A percentile compares a stretch with the other conserved stretches of the same genome.
Evolutionary conservation across 2,888 invertebrate species (phyloP).

Genomic region (Agonopterix subpropinquella): DNA sequence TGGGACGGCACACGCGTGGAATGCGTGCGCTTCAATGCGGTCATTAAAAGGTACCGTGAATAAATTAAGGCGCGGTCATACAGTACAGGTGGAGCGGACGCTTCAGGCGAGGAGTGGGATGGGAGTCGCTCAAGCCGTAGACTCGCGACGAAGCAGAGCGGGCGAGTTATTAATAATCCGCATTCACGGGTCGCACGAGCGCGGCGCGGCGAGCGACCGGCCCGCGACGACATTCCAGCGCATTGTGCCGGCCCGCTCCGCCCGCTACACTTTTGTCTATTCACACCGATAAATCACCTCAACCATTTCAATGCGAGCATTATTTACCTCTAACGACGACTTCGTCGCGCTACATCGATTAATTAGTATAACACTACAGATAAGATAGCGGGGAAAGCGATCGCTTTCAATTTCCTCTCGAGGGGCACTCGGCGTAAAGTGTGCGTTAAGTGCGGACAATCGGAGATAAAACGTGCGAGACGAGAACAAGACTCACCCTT

Average conservation of each 20-base stretch:
- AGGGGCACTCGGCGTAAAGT: conserved; percentile 74
- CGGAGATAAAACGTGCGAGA: conserved; percentile 75
- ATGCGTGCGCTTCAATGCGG: conserved; percentile 30
- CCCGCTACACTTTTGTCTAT: conserved; percentile 73
- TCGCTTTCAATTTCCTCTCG: conserved; percentile 75
- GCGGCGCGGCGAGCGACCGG: conserved; percentile 41
- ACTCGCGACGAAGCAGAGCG: conserved; percentile 36
- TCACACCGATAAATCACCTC: conserved; percentile 70
- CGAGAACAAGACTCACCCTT: conserved; percentile 66
- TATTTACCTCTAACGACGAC: conserved; percentile 67
- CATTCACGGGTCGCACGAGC: conserved; percentile 70
- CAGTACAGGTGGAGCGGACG: conserved; percentile 57
- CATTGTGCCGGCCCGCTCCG: conserved; percentile 16
- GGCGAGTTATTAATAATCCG: conserved; percentile 73
- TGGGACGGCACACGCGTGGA: conserved; percentile 10
- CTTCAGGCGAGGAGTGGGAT: conserved; percentile 52
- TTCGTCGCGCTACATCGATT: conserved; percentile 65
- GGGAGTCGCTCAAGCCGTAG: conserved; percentile 36
- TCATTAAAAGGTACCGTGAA: conserved; percentile 51
- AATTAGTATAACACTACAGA: conserved; percentile 73
- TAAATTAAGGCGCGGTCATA: conserved; percentile 48
- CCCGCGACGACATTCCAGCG: conserved; percentile 14
- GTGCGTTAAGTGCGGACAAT: conserved; percentile 75
- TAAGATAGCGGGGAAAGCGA: conserved; percentile 72
- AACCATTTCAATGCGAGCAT: conserved; percentile 58